Conservation (phyloP, 2,113 vertebrate genomes). For the Glaucidium brasilianum region DNA sequence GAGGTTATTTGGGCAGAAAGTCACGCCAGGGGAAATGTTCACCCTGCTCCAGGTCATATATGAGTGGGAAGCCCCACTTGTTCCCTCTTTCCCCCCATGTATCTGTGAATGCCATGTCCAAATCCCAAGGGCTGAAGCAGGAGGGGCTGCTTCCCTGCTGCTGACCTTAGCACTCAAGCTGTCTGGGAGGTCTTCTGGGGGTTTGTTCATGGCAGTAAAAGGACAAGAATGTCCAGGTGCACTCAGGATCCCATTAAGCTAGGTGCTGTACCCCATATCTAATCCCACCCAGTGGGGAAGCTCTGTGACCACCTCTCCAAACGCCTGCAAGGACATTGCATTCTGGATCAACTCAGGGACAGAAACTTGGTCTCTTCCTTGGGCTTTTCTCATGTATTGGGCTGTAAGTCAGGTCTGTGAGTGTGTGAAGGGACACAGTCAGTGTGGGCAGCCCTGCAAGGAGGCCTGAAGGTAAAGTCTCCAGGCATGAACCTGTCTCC, state of each 20-base stretch:
- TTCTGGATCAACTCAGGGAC: neutral
- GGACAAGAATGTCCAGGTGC: neutral
- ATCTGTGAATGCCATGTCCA: neutral
- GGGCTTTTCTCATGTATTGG: neutral
- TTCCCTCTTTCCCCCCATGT: neutral
- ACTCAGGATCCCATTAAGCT: neutral
- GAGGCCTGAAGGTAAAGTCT: neutral
- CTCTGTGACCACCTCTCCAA: neutral
- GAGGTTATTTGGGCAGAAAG: neutral
- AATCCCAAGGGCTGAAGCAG: neutral
- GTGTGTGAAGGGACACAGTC: neutral
- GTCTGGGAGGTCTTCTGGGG: neutral
- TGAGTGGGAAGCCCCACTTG: neutral
- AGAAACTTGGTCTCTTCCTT: neutral
- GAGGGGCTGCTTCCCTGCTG: neutral
- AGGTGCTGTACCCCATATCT: neutral
- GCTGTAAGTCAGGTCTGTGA: neutral
- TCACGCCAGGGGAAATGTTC: neutral
- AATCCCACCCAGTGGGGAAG: fast-evolving
- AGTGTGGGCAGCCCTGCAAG: neutral
- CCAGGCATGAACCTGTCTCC: neutral
- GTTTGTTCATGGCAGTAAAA: neutral
- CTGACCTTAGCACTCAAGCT: neutral
- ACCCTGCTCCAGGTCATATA: fast-evolving
- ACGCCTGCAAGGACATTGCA: neutral